phyloP scores from a whole-genome alignment of 2,888 invertebrate genomes.

The Drosophila borborema region DNA sequence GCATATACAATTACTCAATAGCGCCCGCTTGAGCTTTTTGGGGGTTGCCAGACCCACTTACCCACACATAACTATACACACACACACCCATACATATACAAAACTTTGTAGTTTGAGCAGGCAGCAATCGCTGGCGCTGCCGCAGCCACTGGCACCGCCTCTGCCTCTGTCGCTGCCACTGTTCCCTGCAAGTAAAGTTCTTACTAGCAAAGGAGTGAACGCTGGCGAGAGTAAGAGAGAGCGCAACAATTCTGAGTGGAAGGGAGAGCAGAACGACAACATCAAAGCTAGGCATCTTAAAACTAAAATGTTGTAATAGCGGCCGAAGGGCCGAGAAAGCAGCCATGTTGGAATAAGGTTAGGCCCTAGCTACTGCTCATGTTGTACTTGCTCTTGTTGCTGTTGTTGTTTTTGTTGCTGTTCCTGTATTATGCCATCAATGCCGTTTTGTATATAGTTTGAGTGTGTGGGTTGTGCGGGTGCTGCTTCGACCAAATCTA shows the following conservation, averaged over 20 bases:
- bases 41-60: conserved; percentile 68
- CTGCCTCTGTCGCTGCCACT: conserved; percentile 10
- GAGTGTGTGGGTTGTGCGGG: conserved; percentile 48
- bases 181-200: conserved; percentile 64
- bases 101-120: conserved; percentile 66
- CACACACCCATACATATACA: conserved; percentile 38
- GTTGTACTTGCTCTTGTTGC: conserved; percentile 22
- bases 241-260: conserved; percentile 63
- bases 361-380: conserved; percentile 43
- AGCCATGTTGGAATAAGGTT: conserved; percentile 76
- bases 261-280: conserved; percentile 41
- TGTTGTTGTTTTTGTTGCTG: conserved; percentile 23
- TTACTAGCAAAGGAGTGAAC: conserved; percentile 47
- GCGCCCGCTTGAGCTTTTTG: conserved; percentile 74
- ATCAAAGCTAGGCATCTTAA: conserved; percentile 54
- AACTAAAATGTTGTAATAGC: conserved; percentile 78
- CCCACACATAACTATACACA: conserved; percentile 51
- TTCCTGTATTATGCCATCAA: conserved; percentile 80
- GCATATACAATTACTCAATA: conserved; percentile 77
- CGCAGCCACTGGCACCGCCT: conserved; percentile 15
- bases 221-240: conserved; percentile 20
- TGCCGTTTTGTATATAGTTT: conserved; percentile 77
- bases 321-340: conserved; percentile 60
- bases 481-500: conserved; percentile 50
- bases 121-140: conserved; percentile 5